These are phyloP conservation scores for Episyrphus balteatus DNA, from an alignment of 1,140 invertebrate species.

Conservation along the genomic window DNA sequence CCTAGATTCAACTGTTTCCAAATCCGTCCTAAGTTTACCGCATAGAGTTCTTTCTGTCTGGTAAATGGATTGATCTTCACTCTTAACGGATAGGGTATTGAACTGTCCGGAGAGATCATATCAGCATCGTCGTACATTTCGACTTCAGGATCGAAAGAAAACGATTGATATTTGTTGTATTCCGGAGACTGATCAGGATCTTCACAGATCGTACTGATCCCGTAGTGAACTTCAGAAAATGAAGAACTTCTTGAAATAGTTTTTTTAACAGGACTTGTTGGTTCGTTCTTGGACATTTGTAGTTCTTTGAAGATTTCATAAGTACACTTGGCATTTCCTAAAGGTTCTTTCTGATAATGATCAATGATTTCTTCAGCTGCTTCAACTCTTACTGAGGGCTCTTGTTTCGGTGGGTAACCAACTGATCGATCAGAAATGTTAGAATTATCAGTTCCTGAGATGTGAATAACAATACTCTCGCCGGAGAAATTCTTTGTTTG, in stretches of 20 bases:
- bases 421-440: too few relatives aligned
- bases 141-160: constrained; percentile 2
- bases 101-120: constrained; percentile 5
- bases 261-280: neutral
- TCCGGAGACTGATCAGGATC: neutral
- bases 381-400: too few relatives aligned
- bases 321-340: too few relatives aligned
- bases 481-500: neutral
- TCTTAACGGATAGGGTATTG: constrained; percentile 5
- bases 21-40: constrained; percentile 44
- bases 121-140: neutral
- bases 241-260: neutral
- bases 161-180: neutral
- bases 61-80: constrained; percentile 7
- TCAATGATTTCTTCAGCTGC: too few relatives aligned
- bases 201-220: neutral
- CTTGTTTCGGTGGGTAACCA: too few relatives aligned
- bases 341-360: too few relatives aligned
- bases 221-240: neutral
- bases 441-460: too few relatives aligned
- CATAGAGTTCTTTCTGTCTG: constrained; percentile 31
- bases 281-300: too few relatives aligned
- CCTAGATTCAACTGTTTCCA: constrained; percentile 33
- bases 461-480: neutral
- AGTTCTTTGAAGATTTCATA: too few relatives aligned